Evolutionary conservation across 2,888 invertebrate genomes (phyloP), one percentile per base, ranked within the genome.

Genomic region (Melinaea marsaeus): DNA sequence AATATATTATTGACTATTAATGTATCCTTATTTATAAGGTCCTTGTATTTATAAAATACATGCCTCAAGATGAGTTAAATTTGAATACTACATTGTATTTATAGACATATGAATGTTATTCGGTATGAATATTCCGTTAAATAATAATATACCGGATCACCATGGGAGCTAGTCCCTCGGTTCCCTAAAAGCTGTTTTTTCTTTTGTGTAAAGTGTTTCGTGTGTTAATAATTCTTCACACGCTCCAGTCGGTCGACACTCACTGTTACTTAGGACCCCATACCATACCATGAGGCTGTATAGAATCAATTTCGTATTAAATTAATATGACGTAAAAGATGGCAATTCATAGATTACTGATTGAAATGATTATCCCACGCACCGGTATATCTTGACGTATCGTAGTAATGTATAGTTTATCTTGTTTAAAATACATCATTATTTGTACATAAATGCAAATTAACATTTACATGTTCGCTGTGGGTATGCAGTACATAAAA

Each of bases 151-250:
- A 47, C 47, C 32, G 55, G 51, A 55, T 54, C 33, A 34, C 34
- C 45, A 63, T 51, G 22, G 48, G 35, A 55, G 47, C 37, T 22
- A 58, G 73, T 68, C 69, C 69, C 67, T 72, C 72, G 77, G 76
- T 79, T 76, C 72, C 75, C 69, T 71, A 69, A 74, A 77, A 79
- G 77, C 81, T 79, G 77, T 74, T 77, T 74, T 66, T 71, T 76
- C 78, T 79, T 82, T 83, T 84, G 84, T 85, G 77, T 77, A 80
- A 84, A 83, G 82, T 81, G 84, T 80, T 81, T 77, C 79, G 77
- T 79, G 82, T 80, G 81, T 83, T 81, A 77, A 81, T 84, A 85
- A 85, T 83, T 83, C 79, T 77, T 79, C 79, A 77, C 80, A 80
- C 77, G 82, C 80, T 76, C 79, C 80, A 75, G 74, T 79, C 42